phyloP scores from a whole-genome alignment of 2,113 vertebrate species.

The Engraulis encrasicolus region DNA sequence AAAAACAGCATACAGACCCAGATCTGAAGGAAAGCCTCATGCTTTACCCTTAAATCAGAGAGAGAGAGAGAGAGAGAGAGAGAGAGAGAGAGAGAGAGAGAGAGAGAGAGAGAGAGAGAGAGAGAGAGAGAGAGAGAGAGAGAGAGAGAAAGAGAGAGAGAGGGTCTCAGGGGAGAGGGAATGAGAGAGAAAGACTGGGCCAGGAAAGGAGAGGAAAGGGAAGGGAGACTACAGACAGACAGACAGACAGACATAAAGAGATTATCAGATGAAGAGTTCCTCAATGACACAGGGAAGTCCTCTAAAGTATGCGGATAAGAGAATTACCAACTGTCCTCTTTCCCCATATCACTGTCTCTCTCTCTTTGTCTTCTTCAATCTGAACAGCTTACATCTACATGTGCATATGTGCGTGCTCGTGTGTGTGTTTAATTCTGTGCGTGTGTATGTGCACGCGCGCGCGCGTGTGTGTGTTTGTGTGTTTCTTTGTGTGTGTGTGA shows the following conservation, averaged over 20 bases:
- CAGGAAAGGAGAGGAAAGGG: neutral
- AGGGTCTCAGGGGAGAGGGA: no score
- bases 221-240: neutral
- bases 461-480: no score
- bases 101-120: no score
- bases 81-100: no score
- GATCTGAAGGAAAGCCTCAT: neutral
- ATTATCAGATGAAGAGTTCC: neutral
- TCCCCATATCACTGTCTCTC: neutral
- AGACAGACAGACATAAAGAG: no score
- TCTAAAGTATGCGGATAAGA: neutral
- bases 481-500: no score
- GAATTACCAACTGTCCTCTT: neutral
- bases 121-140: no score
- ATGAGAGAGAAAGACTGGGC: neutral
- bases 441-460: no score
- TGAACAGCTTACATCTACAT: no score
- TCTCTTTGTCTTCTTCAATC: neutral
- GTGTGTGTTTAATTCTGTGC: no score
- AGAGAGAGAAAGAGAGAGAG: no score
- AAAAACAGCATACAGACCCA: neutral
- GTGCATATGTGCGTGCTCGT: conserved; percentile 11
- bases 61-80: no score
- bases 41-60: neutral
- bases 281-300: conserved; percentile 3